A percentile compares a stretch with the other conserved stretches of the same genome.
phyloP scores from a whole-genome alignment of 2,797 vertebrate genomes.

The Danio choprae region DNA sequence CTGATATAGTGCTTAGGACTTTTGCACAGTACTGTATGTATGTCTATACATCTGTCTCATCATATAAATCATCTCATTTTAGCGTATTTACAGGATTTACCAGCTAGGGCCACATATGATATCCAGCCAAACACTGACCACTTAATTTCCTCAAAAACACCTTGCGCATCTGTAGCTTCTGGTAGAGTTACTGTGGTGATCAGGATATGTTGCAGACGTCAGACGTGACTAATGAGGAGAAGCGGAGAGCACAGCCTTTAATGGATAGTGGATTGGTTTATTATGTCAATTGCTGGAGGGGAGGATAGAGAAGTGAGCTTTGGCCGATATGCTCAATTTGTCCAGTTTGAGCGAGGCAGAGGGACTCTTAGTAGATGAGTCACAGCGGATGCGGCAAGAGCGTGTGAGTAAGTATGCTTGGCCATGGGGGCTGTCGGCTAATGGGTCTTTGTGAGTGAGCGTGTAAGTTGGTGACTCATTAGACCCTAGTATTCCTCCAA shows the following conservation, averaged over 20 bases:
- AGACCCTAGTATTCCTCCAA: conserved; percentile 39
- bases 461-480: conserved; percentile 54
- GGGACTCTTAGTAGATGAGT: conserved; percentile 56
- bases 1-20: no score
- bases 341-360: conserved; percentile 47
- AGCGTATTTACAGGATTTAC: background rate
- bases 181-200: background rate
- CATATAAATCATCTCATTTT: background rate
- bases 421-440: conserved; percentile 44
- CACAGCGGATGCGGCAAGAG: conserved; percentile 56
- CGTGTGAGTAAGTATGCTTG: conserved; percentile 48
- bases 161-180: background rate
- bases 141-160: conserved; percentile 9
- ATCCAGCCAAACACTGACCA: background rate
- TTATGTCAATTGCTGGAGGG: conserved; percentile 45
- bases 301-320: conserved; percentile 44
- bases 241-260: conserved; percentile 38
- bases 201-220: conserved; percentile 4
- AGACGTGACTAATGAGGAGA: conserved; percentile 51
- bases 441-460: conserved; percentile 42
- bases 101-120: background rate
- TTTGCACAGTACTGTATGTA: no score
- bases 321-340: conserved; percentile 50
- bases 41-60: no score
- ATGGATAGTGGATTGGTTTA: conserved; percentile 33